Evolutionary conservation across 1,140 invertebrate genomes (phyloP).

Genomic region (Oppia nitens): DNA sequence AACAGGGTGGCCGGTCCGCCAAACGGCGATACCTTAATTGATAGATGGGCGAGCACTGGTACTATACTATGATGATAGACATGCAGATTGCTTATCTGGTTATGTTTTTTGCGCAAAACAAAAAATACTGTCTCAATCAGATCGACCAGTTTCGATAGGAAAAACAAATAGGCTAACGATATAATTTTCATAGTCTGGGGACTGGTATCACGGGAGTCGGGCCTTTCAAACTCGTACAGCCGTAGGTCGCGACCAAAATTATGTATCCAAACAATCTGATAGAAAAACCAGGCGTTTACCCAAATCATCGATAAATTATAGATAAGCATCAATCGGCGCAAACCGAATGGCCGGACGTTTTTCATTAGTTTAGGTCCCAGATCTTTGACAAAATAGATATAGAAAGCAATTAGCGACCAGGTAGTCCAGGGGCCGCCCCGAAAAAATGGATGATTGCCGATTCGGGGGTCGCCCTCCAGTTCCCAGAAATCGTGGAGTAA

Average conservation of each 20-base stretch:
- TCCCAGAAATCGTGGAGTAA: slow-evolving; percentile 19
- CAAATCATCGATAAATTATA: slow-evolving; percentile 18
- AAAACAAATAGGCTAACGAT: slow-evolving; percentile 1
- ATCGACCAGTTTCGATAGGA: slow-evolving; percentile 14
- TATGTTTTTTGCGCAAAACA: slow-evolving; percentile 67
- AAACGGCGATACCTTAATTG: slow-evolving; percentile 4
- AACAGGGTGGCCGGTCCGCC: slow-evolving; percentile 16
- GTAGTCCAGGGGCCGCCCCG: slow-evolving; percentile 15
- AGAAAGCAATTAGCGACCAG: slow-evolving; percentile 9
- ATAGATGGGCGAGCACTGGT: slow-evolving; percentile 21
- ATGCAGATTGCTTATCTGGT: slow-evolving; percentile 70
- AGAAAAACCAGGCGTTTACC: slow-evolving; percentile 15
- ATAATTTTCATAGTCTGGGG: slow-evolving; percentile 1
- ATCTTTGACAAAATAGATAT: slow-evolving; percentile 16
- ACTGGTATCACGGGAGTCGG: slow-evolving; percentile 15
- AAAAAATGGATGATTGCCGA: slow-evolving; percentile 12
- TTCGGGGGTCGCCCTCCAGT: slow-evolving; percentile 13
- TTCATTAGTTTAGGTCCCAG: slow-evolving; percentile 20
- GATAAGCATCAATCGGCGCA: slow-evolving; percentile 12
- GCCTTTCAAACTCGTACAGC: slow-evolving; percentile 6
- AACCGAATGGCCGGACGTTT: slow-evolving; percentile 14
- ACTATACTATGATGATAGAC: slow-evolving; percentile 61
- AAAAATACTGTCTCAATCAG: slow-evolving; percentile 44
- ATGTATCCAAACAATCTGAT: slow-evolving; percentile 12
- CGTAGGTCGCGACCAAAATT: slow-evolving; percentile 21